A percentile compares a stretch with the other conserved stretches of the same genome.
Conservation (phyloP, 2,888 invertebrate genomes). For the Sphaerophoria rueppellii region DNA sequence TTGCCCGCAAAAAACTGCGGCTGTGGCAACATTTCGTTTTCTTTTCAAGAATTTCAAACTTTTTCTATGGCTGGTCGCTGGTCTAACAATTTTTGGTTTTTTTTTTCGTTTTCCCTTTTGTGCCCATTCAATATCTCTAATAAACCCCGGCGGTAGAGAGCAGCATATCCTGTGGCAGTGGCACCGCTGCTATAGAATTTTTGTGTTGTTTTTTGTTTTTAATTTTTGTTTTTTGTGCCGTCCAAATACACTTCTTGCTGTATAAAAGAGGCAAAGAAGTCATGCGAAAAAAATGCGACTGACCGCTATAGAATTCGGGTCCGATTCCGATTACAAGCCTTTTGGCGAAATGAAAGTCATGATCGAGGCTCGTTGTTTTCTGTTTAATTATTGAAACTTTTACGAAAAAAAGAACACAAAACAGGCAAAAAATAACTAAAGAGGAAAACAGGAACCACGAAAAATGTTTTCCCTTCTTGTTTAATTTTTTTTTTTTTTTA, state of each 20-base stretch:
- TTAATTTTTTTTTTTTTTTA: not conserved
- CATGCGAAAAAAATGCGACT: conserved; percentile 4
- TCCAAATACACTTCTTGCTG: conserved; percentile 22
- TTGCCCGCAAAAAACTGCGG: conserved; percentile 12
- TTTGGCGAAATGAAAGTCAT: conserved; percentile 66
- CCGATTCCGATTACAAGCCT: conserved; percentile 65
- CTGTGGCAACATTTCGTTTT: conserved; percentile 31
- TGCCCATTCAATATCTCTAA: conserved; percentile 23
- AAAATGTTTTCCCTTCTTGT: conserved; percentile 12
- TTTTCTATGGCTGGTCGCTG: conserved; percentile 23
- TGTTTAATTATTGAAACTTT: conserved; percentile 43
- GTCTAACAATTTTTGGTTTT: not conserved
- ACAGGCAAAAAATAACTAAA: not conserved
- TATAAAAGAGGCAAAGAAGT: conserved; percentile 10
- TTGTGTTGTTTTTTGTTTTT: not conserved
- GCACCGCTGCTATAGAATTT: not conserved
- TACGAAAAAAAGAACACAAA: conserved; percentile 3
- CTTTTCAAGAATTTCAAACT: conserved; percentile 23
- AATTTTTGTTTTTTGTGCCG: not conserved
- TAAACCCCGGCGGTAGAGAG: conserved; percentile 21
- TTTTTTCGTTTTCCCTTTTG: not conserved
- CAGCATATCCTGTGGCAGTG: conserved; percentile 26
- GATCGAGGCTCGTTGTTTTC: conserved; percentile 60
- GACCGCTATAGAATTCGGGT: conserved; percentile 59
- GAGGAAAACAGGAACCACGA: conserved; percentile 21